phyloP scores from a whole-genome alignment of 2,888 invertebrate species.

The Megamerina dolium region DNA sequence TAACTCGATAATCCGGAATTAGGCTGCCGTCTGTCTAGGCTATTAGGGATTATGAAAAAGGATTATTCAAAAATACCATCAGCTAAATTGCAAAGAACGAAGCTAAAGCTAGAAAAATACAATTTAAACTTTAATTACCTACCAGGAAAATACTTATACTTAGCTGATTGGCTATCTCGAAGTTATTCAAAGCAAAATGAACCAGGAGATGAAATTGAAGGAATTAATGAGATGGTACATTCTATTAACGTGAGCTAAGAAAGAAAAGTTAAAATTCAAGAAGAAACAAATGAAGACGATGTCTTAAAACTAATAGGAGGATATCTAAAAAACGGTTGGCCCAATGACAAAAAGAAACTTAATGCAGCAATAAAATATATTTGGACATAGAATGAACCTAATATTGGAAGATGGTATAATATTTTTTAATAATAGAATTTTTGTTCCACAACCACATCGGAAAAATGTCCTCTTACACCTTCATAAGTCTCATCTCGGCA shows the following conservation, averaged over 20 bases:
- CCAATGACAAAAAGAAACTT: conserved; percentile 6
- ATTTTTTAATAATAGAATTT: neutral
- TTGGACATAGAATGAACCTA: conserved; percentile 12
- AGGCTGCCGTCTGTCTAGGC: too few species aligned
- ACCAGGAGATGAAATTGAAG: conserved; percentile 4
- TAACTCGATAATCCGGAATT: too few species aligned
- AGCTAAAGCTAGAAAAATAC: conserved; percentile 23
- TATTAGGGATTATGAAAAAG: too few species aligned
- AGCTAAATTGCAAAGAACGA: conserved; percentile 21
- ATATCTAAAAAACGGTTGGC: conserved; percentile 10
- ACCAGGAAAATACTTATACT: conserved; percentile 24
- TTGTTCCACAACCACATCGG: neutral
- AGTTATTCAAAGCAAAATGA: conserved; percentile 8
- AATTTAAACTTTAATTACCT: conserved; percentile 22
- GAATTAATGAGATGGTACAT: conserved; percentile 14
- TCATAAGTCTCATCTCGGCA: conserved; percentile 1
- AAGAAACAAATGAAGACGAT: conserved; percentile 8
- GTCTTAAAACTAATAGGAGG: conserved; percentile 3
- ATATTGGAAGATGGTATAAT: conserved; percentile 1
- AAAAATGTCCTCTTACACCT: neutral
- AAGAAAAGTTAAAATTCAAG: conserved; percentile 9
- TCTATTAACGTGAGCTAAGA: conserved; percentile 14
- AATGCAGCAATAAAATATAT: conserved; percentile 8
- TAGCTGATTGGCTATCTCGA: conserved; percentile 20
- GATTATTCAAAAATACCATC: conserved; percentile 20